These are phyloP conservation scores for Tetrao urogallus DNA, from an alignment of 2,113 vertebrate species.

Conservation along the genomic window DNA sequence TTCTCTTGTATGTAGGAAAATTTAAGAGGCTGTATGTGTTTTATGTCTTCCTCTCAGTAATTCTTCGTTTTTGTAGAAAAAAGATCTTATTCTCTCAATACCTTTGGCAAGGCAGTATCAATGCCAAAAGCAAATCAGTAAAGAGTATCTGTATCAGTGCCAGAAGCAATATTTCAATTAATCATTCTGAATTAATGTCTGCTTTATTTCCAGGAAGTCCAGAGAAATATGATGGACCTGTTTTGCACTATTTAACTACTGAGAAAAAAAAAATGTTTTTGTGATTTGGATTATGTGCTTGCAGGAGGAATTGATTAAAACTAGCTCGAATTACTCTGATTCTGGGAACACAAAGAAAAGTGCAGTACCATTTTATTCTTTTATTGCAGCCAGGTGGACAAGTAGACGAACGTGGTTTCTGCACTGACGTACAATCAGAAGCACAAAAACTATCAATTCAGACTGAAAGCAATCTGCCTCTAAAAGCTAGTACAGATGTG, in stretches of 20 bases:
- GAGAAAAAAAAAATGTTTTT: background rate
- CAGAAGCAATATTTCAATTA: conserved; percentile 47
- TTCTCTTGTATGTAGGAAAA: background rate
- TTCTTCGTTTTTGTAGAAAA: conserved; percentile 16
- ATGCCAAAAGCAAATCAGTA: conserved; percentile 38
- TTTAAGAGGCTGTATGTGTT: background rate
- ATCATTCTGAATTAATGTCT: conserved; percentile 12
- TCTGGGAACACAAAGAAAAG: background rate
- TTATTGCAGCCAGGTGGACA: background rate
- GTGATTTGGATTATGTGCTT: background rate
- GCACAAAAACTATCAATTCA: background rate
- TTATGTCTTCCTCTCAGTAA: background rate
- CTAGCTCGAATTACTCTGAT: background rate
- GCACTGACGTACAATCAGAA: background rate
- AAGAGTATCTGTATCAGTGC: conserved; percentile 13
- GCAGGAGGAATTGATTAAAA: background rate
- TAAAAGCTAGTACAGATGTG: background rate
- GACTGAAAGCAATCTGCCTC: background rate
- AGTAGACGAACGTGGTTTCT: background rate
- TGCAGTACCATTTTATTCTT: background rate
- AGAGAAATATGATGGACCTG: background rate
- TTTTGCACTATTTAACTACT: background rate
- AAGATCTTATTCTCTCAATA: conserved; percentile 7
- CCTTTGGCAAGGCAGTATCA: conserved; percentile 11
- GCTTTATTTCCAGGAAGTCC: conserved; percentile 61